phyloP scores from a whole-genome alignment of 2,797 vertebrate genomes.

The Myiothlypis chrysogaster region DNA sequence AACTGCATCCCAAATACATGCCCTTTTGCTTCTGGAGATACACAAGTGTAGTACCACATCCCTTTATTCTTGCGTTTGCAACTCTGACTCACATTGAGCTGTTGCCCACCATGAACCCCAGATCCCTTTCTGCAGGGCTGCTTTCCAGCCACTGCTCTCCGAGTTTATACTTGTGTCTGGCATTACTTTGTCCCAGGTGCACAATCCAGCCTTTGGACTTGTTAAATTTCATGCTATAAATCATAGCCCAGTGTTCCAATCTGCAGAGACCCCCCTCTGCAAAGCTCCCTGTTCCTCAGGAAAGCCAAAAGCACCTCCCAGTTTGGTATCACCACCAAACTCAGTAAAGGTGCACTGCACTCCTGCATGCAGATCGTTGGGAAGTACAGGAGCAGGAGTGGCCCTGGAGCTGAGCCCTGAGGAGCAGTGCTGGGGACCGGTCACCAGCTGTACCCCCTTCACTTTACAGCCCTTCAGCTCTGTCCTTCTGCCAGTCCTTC shows the following conservation, averaged over 20 bases:
- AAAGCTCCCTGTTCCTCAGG: neutral
- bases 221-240: neutral
- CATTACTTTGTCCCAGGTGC: rapidly evolving
- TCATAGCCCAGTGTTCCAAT: neutral
- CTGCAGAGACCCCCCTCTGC: neutral
- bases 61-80: neutral
- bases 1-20: neutral
- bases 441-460: neutral
- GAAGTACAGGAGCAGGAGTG: neutral
- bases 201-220: rapidly evolving
- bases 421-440: rapidly evolving
- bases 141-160: neutral
- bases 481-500: neutral
- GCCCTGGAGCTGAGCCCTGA: neutral
- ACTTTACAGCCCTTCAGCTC: neutral
- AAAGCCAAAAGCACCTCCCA: neutral
- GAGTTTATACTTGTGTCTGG: neutral
- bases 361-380: rapidly evolving
- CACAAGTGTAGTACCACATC: neutral
- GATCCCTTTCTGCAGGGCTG: neutral
- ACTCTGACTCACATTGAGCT: neutral
- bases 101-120: neutral
- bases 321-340: neutral
- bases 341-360: neutral
- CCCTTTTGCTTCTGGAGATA: neutral